phyloP scores from a whole-genome alignment of 37 sponge, comb jelly and placozoan species.

The Geodia barretti region DNA sequence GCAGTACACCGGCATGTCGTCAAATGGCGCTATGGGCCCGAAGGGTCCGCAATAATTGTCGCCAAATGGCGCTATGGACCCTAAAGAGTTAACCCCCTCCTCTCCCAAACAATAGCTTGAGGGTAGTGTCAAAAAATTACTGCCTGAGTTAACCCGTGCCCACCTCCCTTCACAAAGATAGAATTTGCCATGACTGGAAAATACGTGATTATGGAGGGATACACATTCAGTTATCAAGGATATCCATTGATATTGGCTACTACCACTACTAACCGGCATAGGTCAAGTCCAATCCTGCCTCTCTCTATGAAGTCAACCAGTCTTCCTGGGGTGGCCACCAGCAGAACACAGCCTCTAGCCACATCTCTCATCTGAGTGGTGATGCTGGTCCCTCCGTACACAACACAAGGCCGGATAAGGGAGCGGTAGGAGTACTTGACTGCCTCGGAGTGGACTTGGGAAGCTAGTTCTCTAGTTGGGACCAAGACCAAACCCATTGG shows the following conservation, averaged over 20 bases:
- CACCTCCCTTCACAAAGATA: not conserved
- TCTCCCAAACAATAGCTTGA: too few relatives aligned
- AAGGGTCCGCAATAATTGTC: too few relatives aligned
- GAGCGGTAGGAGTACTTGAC: constrained; percentile 98
- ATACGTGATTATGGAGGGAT: too few relatives aligned
- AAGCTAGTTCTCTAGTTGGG: constrained; percentile 95
- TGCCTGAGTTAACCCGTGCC: not conserved
- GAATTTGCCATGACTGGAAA: too few relatives aligned
- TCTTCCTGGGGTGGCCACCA: constrained; percentile 99
- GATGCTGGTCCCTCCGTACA: constrained; percentile 98
- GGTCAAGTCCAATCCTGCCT: constrained; percentile 86
- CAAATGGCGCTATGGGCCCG: too few relatives aligned
- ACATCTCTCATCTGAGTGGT: constrained; percentile 85
- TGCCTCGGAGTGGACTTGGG: constrained; percentile 95
- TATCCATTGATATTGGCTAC: too few relatives aligned
- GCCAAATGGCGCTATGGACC: too few relatives aligned
- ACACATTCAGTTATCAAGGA: too few relatives aligned
- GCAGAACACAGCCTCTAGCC: constrained; percentile 86
- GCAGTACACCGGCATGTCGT: too few relatives aligned
- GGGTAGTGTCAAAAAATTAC: not conserved
- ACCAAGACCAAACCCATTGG: constrained; percentile 91
- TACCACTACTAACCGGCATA: constrained; percentile 50
- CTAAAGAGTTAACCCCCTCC: too few relatives aligned
- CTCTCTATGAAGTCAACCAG: constrained; percentile 98
- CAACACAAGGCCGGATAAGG: constrained; percentile 90